Percentiles rank a stretch among this genome's conserved stretches.
phyloP scores from a whole-genome alignment of 2,888 invertebrate genomes.

The Margaritifera margaritifera region DNA sequence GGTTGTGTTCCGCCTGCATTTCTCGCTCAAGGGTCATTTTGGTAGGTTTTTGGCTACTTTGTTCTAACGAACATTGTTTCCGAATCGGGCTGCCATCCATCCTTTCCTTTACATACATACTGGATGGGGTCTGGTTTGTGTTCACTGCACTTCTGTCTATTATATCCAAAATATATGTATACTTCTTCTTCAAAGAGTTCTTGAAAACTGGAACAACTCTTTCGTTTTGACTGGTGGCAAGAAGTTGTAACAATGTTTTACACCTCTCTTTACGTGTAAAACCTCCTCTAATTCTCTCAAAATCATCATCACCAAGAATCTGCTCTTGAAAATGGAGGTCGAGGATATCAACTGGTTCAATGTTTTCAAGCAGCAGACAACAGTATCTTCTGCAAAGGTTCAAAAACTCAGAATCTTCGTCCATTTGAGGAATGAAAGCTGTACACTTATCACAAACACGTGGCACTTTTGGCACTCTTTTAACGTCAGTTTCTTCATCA shows the following conservation, averaged over 20 bases:
- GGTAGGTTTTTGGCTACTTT: too few relatives aligned
- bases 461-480: background rate
- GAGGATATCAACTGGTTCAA: conserved; percentile 39
- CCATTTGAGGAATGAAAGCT: too few relatives aligned
- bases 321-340: conserved; percentile 35
- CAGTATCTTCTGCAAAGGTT: conserved; percentile 13
- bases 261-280: conserved; percentile 36
- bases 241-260: conserved; percentile 15
- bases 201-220: conserved; percentile 10
- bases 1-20: too few relatives aligned
- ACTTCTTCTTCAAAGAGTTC: conserved; percentile 31
- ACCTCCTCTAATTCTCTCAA: conserved; percentile 22
- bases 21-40: too few relatives aligned
- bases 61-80: too few relatives aligned
- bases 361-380: conserved; percentile 33
- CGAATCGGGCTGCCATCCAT: too few relatives aligned
- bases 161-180: conserved; percentile 23
- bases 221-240: conserved; percentile 6
- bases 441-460: too few relatives aligned
- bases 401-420: conserved; percentile 3
- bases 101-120: background rate
- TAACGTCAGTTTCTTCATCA: conserved; percentile 12
- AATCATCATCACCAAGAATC: conserved; percentile 28
- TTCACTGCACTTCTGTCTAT: conserved; percentile 5
- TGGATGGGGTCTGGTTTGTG: background rate